phyloP scores from a whole-genome alignment of 2,113 vertebrate species.

The Euleptes europaea region DNA sequence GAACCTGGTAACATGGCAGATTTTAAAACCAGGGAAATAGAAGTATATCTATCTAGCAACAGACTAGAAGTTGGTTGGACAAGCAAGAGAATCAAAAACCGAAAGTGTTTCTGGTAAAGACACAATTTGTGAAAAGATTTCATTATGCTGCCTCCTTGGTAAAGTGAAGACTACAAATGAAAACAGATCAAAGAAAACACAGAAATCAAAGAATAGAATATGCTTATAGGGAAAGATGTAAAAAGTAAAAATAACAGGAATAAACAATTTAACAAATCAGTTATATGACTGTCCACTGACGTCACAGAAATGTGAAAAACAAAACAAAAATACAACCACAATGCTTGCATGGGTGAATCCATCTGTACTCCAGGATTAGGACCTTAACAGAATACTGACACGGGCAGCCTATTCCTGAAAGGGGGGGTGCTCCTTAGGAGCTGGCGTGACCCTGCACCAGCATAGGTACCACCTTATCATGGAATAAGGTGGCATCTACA shows the following conservation, averaged over 20 bases:
- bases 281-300: background rate
- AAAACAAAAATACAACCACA: fast-evolving
- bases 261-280: background rate
- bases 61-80: background rate
- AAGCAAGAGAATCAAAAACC: background rate
- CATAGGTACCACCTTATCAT: too few relatives aligned
- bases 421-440: too few relatives aligned
- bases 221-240: background rate
- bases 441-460: too few relatives aligned
- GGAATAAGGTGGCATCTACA: too few relatives aligned
- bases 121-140: background rate
- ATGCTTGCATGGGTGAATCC: background rate
- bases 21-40: background rate
- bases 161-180: background rate
- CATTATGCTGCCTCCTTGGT: background rate
- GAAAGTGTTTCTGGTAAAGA: background rate
- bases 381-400: background rate
- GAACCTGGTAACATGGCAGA: too few relatives aligned
- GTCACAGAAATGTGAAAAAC: background rate
- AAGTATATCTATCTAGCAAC: background rate
- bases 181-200: background rate
- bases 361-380: background rate
- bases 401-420: too few relatives aligned
- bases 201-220: background rate
- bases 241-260: background rate